Evolutionary conservation across 2,888 invertebrate species (phyloP).

Genomic region (Ormyrus pomaceus): DNA sequence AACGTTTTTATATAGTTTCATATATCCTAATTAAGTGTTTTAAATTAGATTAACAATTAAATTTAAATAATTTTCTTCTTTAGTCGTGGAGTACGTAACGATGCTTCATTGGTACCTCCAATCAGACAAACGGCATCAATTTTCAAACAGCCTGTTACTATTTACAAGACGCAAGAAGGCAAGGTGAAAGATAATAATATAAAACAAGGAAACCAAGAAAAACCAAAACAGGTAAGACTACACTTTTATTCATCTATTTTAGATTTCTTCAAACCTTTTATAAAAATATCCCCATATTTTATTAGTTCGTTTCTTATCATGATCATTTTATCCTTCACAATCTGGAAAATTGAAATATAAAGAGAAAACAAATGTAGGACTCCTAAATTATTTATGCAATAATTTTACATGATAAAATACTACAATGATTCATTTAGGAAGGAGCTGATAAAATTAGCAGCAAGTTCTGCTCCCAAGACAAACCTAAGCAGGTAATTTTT

Average conservation of each 20-base stretch:
- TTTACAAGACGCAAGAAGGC: slow-evolving; percentile 93
- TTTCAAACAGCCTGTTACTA: slow-evolving; percentile 98
- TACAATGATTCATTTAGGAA: slow-evolving; percentile 78
- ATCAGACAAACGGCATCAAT: slow-evolving; percentile 98
- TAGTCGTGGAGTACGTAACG: slow-evolving; percentile 88
- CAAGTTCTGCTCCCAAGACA: slow-evolving; percentile 94
- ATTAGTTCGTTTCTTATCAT: background rate
- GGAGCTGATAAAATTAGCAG: slow-evolving; percentile 92
- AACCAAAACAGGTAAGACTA: slow-evolving; percentile 84
- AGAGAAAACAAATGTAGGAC: background rate
- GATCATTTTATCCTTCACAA: background rate
- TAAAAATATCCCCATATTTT: no score
- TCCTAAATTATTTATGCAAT: slow-evolving; percentile 23
- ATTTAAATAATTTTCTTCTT: slow-evolving; percentile 58
- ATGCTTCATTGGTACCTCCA: slow-evolving; percentile 94
- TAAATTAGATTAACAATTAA: slow-evolving; percentile 10
- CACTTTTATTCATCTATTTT: background rate
- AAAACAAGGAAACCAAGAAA: slow-evolving; percentile 94
- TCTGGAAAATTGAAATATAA: background rate
- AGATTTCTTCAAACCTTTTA: no score
- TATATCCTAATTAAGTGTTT: no score
- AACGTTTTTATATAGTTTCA: background rate
- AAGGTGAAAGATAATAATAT: slow-evolving; percentile 90
- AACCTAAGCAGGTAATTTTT: slow-evolving; percentile 86
- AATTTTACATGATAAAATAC: slow-evolving; percentile 65